Evolutionary conservation across 2,113 vertebrate species (phyloP), one percentile per base, ranked within the genome.

Genomic region (Ornithorhynchus anatinus): DNA sequence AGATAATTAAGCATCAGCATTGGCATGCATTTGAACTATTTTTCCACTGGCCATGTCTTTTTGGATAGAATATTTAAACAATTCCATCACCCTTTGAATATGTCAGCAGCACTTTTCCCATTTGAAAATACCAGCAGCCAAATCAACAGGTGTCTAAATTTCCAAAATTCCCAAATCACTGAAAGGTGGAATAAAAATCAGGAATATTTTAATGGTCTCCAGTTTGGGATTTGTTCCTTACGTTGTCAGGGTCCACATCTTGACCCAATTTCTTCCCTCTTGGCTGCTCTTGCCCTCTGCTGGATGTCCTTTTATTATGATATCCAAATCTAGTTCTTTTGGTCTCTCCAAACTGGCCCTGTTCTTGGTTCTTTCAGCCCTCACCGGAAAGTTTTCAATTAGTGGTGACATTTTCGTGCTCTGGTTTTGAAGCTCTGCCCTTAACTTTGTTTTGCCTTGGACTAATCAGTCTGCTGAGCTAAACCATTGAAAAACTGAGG

Each of bases 391-490:
- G 7, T 52, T 48, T 56, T 58, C 69, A 5, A 7, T 73, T 40
- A 10, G 3, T 27, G 14, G 54, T 37, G 59, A 39, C 29, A 52
- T 80, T 65, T 66, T 63, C 45, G 27, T 17, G 23, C 53, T 75
- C 15, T 66, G 22, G 10, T 4, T 14, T 61, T 51, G 8, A 69
- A 72, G 17, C 59, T 68, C 38, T 54, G 48, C 36, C 9, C 43
- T 52, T 57, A 60, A 57, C 59, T 77, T 80, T 38, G 4, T 53
- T 36, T 51, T 42, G 71, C 47, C 33, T 45, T 15, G 31, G 6
- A 52, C 62, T 73, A 37, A 70, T 84, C 39, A 29, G 61, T 59
- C 73, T 66, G 77, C 61, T 1, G 10, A 15, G 5, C 42, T 62
- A 61, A 58, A 52, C 54, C 40, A 13, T 40, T 45, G 48, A 13